Evolutionary conservation across 2,888 invertebrate species (phyloP).

Genomic region (Caradrina clavipalpis): DNA sequence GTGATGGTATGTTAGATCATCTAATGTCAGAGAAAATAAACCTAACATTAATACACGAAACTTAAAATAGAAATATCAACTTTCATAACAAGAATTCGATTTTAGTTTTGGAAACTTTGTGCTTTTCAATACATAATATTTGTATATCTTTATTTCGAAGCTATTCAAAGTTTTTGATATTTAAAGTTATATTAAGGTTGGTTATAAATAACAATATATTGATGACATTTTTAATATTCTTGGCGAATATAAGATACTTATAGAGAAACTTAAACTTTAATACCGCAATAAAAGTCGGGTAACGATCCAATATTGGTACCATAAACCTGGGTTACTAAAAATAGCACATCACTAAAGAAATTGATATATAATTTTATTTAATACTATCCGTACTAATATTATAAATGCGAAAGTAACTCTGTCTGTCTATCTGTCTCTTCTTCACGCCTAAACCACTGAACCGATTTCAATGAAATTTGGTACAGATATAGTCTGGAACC

Average conservation of each 20-base stretch:
- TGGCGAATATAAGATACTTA: background rate
- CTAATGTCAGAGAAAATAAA: slow-evolving; percentile 22
- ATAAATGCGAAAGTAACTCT: too few species aligned
- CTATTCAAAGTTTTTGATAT: slow-evolving; percentile 40
- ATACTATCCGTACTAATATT: too few species aligned
- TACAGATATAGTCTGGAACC: too few species aligned
- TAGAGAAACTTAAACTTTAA: background rate
- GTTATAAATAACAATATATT: background rate
- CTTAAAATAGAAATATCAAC: slow-evolving; percentile 37
- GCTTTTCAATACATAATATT: slow-evolving; percentile 28
- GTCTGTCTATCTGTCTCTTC: too few species aligned
- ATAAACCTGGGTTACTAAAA: background rate
- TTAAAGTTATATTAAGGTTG: slow-evolving; percentile 3
- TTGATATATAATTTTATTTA: too few species aligned
- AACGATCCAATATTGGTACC: background rate
- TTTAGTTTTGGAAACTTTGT: slow-evolving; percentile 24
- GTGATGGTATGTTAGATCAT: too few species aligned
- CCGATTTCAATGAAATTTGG: too few species aligned
- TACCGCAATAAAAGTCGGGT: slow-evolving; percentile 2
- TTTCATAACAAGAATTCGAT: slow-evolving; percentile 26
- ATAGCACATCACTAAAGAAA: slow-evolving; percentile 1
- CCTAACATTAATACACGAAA: slow-evolving; percentile 3
- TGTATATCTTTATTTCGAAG: slow-evolving; percentile 24
- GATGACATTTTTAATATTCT: slow-evolving; percentile 2
- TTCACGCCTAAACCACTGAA: too few species aligned